Conservation (phyloP, 2,888 invertebrate genomes). For the Barypeithes pellucidus region DNA sequence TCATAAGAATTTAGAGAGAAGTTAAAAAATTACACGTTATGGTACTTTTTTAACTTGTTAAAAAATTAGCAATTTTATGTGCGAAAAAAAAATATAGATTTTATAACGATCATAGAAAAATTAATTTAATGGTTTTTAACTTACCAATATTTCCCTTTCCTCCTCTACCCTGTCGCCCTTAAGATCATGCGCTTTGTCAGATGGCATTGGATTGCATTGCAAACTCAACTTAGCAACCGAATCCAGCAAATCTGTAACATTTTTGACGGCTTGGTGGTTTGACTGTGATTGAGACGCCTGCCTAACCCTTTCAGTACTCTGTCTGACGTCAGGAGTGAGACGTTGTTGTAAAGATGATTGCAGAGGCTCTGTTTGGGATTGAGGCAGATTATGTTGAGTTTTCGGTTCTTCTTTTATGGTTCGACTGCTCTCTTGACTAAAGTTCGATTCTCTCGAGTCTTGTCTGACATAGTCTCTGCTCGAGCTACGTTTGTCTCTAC, state of each 20-base stretch:
- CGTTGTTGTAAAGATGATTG: slow-evolving; percentile 4
- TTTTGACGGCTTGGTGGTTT: not conserved
- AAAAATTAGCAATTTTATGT: too few species aligned
- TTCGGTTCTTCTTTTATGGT: slow-evolving; percentile 23
- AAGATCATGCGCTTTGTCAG: not conserved
- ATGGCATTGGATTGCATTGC: not conserved
- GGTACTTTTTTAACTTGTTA: too few species aligned
- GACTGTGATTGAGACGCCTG: not conserved
- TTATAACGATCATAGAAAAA: too few species aligned
- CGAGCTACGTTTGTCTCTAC: slow-evolving; percentile 55
- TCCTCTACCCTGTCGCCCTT: slow-evolving; percentile 12
- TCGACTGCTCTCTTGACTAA: slow-evolving; percentile 22
- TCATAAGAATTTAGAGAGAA: too few species aligned
- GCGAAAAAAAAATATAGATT: too few species aligned
- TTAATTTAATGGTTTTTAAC: slow-evolving; percentile 1
- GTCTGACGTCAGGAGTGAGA: not conserved
- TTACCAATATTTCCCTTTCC: slow-evolving; percentile 40
- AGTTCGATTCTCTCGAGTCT: slow-evolving; percentile 38
- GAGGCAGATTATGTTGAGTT: slow-evolving; percentile 5
- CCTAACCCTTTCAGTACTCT: not conserved
- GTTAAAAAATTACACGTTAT: too few species aligned
- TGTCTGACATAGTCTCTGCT: slow-evolving; percentile 53
- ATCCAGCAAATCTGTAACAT: not conserved
- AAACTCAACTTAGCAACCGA: not conserved
- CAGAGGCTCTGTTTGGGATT: not conserved